Evolutionary conservation across 2,113 vertebrate genomes (phyloP), one percentile per base, ranked within the genome.

Genomic region (Lycocorax pyrrhopterus): DNA sequence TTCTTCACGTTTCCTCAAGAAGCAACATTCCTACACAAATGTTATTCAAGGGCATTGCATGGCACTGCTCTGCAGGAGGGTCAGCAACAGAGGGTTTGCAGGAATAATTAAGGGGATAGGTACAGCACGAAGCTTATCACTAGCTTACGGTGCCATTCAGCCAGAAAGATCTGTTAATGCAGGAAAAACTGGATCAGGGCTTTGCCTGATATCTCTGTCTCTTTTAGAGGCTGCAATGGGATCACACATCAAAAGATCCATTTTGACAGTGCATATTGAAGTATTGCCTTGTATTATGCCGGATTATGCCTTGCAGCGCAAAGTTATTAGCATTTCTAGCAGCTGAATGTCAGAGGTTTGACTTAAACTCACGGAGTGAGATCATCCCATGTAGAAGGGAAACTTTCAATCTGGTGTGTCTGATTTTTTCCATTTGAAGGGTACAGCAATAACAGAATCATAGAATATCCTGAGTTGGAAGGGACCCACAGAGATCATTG

Each of bases 261-360:
- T 90, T 90, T 89, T 95, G 88, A 93, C 92, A 92, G 76, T 74
- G 56, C 43, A 44, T 75, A n/a, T 55, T 87, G 85, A 91, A 90
- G 68, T 64, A 76, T 69, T 88, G 47, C 63, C 76, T 56, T 63
- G n/a, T 52, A 81, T 94, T 91, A 80, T 84, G 44, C 43, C 0
- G 6, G 76, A 93, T 90, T 91, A 76, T 60, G 87, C 83, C 79
- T 81, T 84, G 68, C 79, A 93, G 79, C 72, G 60, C 68, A 55
- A 66, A 76, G 37, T 83, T 91, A 62, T 93, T 64, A 94, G 52
- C 71, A 76, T 87, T 95, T 89, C 51, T 79, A 84, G 72, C 47
- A 86, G 64, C 14, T 1, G 3, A 67, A 80, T 35, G 4, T 88
- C 86, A 92, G 85, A 92, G 59, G 12, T 88, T 93, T 91, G 72